Base-by-base conservation (phyloP, 2,888 invertebrate genomes). In the Nesidiocoris tenuis region DNA sequence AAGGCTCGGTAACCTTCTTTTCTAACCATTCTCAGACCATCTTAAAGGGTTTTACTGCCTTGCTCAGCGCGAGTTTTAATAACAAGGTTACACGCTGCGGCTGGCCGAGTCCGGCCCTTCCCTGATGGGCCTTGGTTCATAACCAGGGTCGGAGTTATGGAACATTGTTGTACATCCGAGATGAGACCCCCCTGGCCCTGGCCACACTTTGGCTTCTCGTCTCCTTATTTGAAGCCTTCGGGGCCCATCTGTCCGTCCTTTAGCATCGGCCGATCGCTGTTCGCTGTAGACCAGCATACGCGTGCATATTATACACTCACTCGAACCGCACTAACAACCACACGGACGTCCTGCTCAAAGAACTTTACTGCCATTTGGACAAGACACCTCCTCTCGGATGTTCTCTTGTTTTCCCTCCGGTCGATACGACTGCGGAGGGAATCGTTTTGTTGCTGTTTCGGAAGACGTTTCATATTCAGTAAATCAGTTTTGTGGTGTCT, bases 111-210 rank as follows among this genome's bases (percentile, higher is more conserved):
- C 39, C 39, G 39, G 39, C 12, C 39, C 12, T 7, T 39, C 39
- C 39, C 39, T 39, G 39, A 39, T 39, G 39, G 39, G 39, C 39
- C n/a, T 39, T 12, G 39, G 39, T 39, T 39, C 39, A 39, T 39
- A 67, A 70, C 70, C 70, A 70, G 70, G 17, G 57, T 70, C 59
- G 57, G 24, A 70, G 70, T 70, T 70, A 70, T 70, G 70, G 70
- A 70, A 70, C 70, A 70, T 70, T 70, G 70, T 70, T 70, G 70
- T 59, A 23, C 70, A 57, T n/a, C 3, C 12, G 39, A 39, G 39
- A 39, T 39, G 39, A 39, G 39, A 39, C 39, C 39, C 39, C 39
- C 39, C 39, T 39, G 39, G 39, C 39, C 39, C 12, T 39, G 39
- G 39, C 39, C 39, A 39, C 39, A 39, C 39, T 39, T 39, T 12